These are phyloP conservation scores for Leptinotarsa haldemani DNA, from an alignment of 2,888 invertebrate genomes.

Conservation along the genomic window DNA sequence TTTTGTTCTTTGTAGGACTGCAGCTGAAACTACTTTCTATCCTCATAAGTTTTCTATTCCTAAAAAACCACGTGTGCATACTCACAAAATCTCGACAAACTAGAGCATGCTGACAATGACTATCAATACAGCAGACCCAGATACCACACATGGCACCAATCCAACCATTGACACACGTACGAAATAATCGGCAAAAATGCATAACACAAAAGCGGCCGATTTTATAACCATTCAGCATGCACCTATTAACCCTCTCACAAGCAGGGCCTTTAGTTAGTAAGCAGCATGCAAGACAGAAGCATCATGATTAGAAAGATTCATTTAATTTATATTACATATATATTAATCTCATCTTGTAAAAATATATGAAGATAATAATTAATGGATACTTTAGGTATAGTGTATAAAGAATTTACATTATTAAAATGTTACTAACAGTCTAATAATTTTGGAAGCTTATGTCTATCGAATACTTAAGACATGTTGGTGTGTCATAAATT, in stretches of 20 bases:
- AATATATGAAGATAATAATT: no score
- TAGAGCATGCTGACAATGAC: conserved; percentile 73
- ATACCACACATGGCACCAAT: conserved; percentile 59
- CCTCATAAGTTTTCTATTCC: neutral
- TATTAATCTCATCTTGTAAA: no score
- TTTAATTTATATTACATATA: no score
- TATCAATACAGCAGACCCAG: conserved; percentile 67
- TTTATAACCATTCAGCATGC: conserved; percentile 66
- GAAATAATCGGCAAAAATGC: conserved; percentile 52
- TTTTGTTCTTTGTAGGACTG: neutral
- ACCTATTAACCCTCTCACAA: conserved; percentile 58
- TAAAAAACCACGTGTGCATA: conserved; percentile 5
- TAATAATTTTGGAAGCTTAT: no score
- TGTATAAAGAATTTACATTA: no score
- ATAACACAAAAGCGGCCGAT: conserved; percentile 68
- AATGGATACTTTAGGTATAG: no score
- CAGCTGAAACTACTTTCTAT: no score
- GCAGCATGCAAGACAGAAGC: conserved; percentile 44
- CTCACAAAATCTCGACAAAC: conserved; percentile 64
- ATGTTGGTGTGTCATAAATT: no score
- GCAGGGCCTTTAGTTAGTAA: conserved; percentile 54
- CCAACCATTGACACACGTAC: conserved; percentile 65
- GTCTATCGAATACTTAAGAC: no score
- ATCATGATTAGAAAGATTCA: neutral
- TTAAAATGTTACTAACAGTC: no score